Base-by-base conservation (phyloP, 2,888 invertebrate species). In the Flexamia atlantica region DNA sequence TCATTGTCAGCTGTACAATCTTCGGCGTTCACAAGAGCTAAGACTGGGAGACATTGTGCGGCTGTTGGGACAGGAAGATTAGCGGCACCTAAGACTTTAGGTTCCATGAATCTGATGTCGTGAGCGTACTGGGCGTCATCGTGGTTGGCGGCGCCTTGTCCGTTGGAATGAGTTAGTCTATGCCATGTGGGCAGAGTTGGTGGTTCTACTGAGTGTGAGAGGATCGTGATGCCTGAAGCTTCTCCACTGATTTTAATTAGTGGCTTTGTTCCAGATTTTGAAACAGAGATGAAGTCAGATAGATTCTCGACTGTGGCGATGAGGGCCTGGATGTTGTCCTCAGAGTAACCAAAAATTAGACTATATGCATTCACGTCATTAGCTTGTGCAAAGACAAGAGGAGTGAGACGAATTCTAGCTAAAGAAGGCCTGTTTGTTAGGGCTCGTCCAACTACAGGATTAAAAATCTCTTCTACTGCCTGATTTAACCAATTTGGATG, bases 171-270 rank as follows among this genome's bases (percentile, higher is more conserved):
- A 10, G 46, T 28, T 10, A 79, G 23, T 20, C 50, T 40, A 25
- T 79, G 79, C 46, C 79, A 79, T 17, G 79, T 79, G 9, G 79
- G 79, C 1, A 79, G 46, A 23, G 79, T 79, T 17, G 79, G 42
- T n/a, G 28, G 46, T 23, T 79, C 79, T 20, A 79, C 42, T 7
- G 79, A 79, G n/a, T 79, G 79, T 10, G 46, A 79, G 10, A 79
- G 46, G 28, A 79, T 46, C n/a, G 79, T 79, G 17, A 79, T 79
- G 25, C 79, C 42, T 7, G 79, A n/a, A 10, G 79, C 79, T 79
- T 79, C 79, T 3, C 79, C 79, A 25, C 42, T 79, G 40, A 79
- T 28, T n/a, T n/a, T 9, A n/a, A 79, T 28, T 2, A 79, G 46
- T 10, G 46, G n/a, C 28, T 42, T 40, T 20, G n/a, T 79, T 4